Evolutionary conservation across 2,888 invertebrate species (phyloP).

Genomic region (Oscheius sp.): DNA sequence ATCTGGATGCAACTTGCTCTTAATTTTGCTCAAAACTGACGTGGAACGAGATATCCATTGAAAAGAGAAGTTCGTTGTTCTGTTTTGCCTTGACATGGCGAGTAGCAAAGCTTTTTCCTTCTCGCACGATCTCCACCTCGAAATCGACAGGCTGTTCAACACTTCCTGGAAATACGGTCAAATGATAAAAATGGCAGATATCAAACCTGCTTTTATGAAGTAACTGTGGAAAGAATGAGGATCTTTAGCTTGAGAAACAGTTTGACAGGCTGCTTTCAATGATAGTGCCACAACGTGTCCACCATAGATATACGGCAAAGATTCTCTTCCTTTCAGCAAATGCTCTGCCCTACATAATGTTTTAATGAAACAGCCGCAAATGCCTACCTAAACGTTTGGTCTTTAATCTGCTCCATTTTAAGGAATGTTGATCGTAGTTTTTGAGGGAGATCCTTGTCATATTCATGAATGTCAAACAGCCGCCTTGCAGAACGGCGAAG

Average conservation of each 20-base stretch:
- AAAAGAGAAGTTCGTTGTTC: slow-evolving; percentile 72
- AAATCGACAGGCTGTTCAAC: slow-evolving; percentile 72
- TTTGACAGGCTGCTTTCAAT: slow-evolving; percentile 73
- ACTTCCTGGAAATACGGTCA: slow-evolving; percentile 32
- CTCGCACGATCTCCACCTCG: slow-evolving; percentile 73
- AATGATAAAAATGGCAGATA: too few relatives aligned
- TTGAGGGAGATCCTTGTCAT: slow-evolving; percentile 13
- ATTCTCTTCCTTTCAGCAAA: slow-evolving; percentile 40
- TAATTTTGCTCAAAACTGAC: not conserved
- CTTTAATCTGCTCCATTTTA: not conserved
- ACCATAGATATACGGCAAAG: slow-evolving; percentile 43
- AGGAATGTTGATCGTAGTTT: slow-evolving; percentile 21
- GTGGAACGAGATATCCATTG: slow-evolving; percentile 47
- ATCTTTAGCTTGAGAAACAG: slow-evolving; percentile 68
- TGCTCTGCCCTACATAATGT: slow-evolving; percentile 28
- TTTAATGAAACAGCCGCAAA: not conserved
- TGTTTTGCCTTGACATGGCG: slow-evolving; percentile 74
- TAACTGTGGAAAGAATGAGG: slow-evolving; percentile 74
- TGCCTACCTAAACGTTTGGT: slow-evolving; percentile 5
- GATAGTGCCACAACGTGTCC: slow-evolving; percentile 74
- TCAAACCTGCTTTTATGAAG: slow-evolving; percentile 74
- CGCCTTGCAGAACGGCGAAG: not conserved
- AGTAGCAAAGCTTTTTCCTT: slow-evolving; percentile 73
- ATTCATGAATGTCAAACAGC: slow-evolving; percentile 13
- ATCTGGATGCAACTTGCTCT: not conserved